phyloP scores from a whole-genome alignment of 2,797 vertebrate species.

The Aulostomus chinensis region DNA sequence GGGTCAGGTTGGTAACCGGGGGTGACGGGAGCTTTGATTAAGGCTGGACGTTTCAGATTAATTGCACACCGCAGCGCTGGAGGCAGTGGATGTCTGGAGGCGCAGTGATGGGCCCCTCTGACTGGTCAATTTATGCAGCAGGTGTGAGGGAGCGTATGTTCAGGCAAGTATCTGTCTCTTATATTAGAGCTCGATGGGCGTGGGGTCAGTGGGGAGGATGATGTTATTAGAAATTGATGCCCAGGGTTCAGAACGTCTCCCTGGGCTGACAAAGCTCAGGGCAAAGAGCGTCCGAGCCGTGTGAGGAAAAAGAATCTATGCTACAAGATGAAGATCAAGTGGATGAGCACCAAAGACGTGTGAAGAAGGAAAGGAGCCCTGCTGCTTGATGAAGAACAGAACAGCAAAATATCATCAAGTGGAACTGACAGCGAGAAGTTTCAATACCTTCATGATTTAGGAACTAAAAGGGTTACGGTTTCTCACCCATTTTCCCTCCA shows the following conservation, averaged over 20 bases:
- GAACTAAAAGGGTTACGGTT: too few species aligned
- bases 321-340: constrained; percentile 31
- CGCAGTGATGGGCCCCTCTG: constrained; percentile 22
- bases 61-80: constrained; percentile 38
- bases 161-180: constrained; percentile 30
- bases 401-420: too few species aligned
- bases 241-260: constrained; percentile 28
- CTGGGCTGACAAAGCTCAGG: constrained; percentile 30
- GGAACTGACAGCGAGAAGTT: too few species aligned
- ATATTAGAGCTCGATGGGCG: constrained; percentile 34
- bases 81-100: constrained; percentile 37
- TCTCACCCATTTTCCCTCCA: too few species aligned
- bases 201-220: constrained; percentile 22
- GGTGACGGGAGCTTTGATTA: constrained; percentile 51
- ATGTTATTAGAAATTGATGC: constrained; percentile 59
- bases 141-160: constrained; percentile 33
- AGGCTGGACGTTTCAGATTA: constrained; percentile 57
- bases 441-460: too few species aligned
- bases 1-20: constrained; percentile 54
- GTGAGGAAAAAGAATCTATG: constrained; percentile 8
- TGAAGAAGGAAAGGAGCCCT: neutral
- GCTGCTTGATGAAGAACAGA: neutral
- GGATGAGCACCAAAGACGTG: neutral
- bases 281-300: constrained; percentile 25
- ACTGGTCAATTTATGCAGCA: constrained; percentile 40